Percentiles rank a stretch among this genome's conserved stretches.
Evolutionary conservation across 2,888 invertebrate species (phyloP).

Genomic region (Endotricha flammealis): DNA sequence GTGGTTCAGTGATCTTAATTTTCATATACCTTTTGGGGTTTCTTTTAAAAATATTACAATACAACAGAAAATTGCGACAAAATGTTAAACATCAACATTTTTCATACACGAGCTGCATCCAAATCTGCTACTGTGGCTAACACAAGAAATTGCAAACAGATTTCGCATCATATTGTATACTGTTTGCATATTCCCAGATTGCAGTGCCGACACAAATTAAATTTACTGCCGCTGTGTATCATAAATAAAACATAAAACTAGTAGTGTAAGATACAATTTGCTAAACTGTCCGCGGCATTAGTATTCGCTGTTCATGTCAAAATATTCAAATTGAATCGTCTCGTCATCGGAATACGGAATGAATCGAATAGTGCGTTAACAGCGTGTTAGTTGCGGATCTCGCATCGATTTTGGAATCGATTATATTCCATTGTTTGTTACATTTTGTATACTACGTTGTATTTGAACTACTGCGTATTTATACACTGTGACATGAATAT

Average conservation of each 20-base stretch:
- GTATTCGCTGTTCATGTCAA: slow-evolving; percentile 56
- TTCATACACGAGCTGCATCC: no score
- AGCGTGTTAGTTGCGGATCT: slow-evolving; percentile 43
- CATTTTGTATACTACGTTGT: slow-evolving; percentile 30
- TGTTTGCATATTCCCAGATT: slow-evolving; percentile 13
- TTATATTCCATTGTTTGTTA: slow-evolving; percentile 42
- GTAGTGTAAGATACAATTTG: slow-evolving; percentile 57
- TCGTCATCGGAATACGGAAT: slow-evolving; percentile 59
- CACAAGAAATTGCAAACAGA: no score
- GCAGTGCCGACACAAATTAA: slow-evolving; percentile 42
- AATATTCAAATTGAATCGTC: slow-evolving; percentile 70
- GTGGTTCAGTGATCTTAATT: no score
- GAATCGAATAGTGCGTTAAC: slow-evolving; percentile 46
- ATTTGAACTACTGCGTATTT: slow-evolving; percentile 30
- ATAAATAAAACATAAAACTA: slow-evolving; percentile 64
- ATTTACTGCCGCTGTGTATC: slow-evolving; percentile 44
- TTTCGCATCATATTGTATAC: no score
- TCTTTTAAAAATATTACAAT: no score
- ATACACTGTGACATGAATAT: slow-evolving; percentile 36
- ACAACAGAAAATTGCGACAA: no score
- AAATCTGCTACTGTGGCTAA: no score
- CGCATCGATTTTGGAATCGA: slow-evolving; percentile 39
- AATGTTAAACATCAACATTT: no score
- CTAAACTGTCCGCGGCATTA: slow-evolving; percentile 60
- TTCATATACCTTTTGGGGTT: no score